Conservation (phyloP, 2,888 invertebrate species). For the Mamestra brassicae region DNA sequence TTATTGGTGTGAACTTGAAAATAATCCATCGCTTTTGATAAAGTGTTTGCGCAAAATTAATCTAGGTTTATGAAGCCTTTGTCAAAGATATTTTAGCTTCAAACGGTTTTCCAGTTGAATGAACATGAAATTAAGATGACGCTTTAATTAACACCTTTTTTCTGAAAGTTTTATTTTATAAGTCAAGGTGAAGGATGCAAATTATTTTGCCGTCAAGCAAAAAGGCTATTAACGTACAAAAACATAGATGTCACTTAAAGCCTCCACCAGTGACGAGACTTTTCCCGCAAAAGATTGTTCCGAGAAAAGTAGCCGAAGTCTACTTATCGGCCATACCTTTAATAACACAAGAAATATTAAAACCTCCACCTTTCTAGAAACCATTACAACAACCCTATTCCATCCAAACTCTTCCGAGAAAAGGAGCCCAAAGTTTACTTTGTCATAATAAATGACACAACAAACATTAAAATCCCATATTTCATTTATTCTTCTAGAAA, state of each 20-base stretch:
- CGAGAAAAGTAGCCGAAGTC: too few species aligned
- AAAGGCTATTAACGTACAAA: not conserved
- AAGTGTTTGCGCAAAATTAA: slow-evolving; percentile 48
- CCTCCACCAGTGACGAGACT: not conserved
- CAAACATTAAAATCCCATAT: slow-evolving; percentile 15
- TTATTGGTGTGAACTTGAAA: slow-evolving; percentile 39
- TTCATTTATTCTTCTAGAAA: not conserved
- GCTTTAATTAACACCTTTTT: slow-evolving; percentile 28
- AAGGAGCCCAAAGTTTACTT: not conserved
- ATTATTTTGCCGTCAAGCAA: not conserved
- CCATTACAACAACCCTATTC: too few species aligned
- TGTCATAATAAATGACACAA: not conserved
- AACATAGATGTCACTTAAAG: not conserved
- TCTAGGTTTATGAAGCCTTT: slow-evolving; percentile 35
- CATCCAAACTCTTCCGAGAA: not conserved
- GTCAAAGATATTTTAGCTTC: slow-evolving; percentile 31
- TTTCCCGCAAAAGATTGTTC: too few species aligned
- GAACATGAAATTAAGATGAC: slow-evolving; percentile 20
- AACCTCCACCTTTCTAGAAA: too few species aligned
- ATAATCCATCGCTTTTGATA: slow-evolving; percentile 21
- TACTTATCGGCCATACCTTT: too few species aligned
- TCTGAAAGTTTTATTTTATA: not conserved
- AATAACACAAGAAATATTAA: too few species aligned
- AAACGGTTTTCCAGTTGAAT: slow-evolving; percentile 48
- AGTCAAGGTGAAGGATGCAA: not conserved